phyloP scores from a whole-genome alignment of 2,888 invertebrate species.

The Cotesia congregata region DNA sequence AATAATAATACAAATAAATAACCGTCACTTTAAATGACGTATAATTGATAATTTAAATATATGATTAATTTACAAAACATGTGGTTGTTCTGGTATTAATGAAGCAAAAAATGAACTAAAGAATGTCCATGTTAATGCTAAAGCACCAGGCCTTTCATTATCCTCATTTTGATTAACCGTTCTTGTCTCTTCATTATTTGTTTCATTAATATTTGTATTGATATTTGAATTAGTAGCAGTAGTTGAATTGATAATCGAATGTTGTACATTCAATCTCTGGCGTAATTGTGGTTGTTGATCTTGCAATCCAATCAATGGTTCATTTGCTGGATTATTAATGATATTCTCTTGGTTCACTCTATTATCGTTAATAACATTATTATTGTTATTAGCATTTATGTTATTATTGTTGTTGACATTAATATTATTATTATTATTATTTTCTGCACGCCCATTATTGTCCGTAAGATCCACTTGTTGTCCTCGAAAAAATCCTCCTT shows the following conservation, averaged over 20 bases:
- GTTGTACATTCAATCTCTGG: conserved; percentile 50
- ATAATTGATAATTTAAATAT: background rate
- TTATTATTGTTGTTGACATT: conserved; percentile 22
- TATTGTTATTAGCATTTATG: conserved; percentile 49
- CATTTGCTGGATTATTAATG: conserved; percentile 54
- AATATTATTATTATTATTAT: conserved; percentile 62
- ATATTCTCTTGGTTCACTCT: conserved; percentile 25
- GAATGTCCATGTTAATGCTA: conserved; percentile 89
- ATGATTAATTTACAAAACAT: conserved; percentile 70
- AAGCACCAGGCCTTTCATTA: conserved; percentile 75
- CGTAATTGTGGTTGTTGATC: conserved; percentile 50
- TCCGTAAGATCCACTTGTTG: conserved; percentile 57
- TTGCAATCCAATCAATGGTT: conserved; percentile 48
- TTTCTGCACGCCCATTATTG: conserved; percentile 55
- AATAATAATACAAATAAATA: background rate
- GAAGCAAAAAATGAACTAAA: conserved; percentile 95
- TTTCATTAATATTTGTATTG: conserved; percentile 51
- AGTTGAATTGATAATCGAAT: conserved; percentile 42
- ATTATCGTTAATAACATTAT: conserved; percentile 46
- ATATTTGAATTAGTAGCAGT: conserved; percentile 31
- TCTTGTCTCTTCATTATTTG: conserved; percentile 57
- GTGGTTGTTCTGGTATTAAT: conserved; percentile 90
- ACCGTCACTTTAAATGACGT: background rate
- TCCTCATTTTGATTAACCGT: conserved; percentile 62
- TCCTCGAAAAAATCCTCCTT: conserved; percentile 82